Evolutionary conservation across 2,113 vertebrate genomes (phyloP).

Genomic region (Gavialis gangeticus): DNA sequence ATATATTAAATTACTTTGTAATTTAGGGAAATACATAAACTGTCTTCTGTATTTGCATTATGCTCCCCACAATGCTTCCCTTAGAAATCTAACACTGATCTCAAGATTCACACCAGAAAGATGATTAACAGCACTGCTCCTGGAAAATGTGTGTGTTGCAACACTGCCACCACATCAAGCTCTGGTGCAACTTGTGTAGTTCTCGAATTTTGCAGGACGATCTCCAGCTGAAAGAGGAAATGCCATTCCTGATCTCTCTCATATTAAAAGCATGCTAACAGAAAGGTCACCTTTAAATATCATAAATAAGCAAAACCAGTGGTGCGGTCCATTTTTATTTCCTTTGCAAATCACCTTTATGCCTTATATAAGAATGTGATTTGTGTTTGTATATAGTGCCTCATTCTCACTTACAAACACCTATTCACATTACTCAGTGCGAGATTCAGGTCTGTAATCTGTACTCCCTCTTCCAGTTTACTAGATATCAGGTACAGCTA

Average conservation of each 20-base stretch:
- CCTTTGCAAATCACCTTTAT: too few species aligned
- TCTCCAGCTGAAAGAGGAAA: conserved; percentile 3
- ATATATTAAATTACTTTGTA: conserved; percentile 30
- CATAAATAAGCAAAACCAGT: conserved; percentile 45
- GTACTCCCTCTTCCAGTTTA: too few species aligned
- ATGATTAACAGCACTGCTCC: conserved; percentile 54
- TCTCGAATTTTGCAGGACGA: conserved; percentile 23
- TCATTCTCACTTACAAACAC: too few species aligned
- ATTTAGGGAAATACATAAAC: conserved; percentile 16
- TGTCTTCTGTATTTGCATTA: neutral
- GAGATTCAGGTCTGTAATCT: too few species aligned
- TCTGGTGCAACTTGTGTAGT: conserved; percentile 13
- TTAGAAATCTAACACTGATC: conserved; percentile 25
- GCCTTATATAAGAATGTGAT: too few species aligned
- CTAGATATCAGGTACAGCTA: too few species aligned
- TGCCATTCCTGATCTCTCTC: neutral
- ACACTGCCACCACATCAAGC: conserved; percentile 42
- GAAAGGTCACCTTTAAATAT: conserved; percentile 54
- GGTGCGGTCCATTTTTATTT: too few species aligned
- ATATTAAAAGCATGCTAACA: neutral
- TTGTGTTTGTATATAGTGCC: too few species aligned
- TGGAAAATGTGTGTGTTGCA: conserved; percentile 33
- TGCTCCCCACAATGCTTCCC: too few species aligned
- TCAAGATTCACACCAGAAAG: conserved; percentile 58
- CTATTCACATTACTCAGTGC: too few species aligned